Evolutionary conservation across 2,888 invertebrate genomes (phyloP), one percentile per base, ranked within the genome.

Genomic region (Noctua comes): DNA sequence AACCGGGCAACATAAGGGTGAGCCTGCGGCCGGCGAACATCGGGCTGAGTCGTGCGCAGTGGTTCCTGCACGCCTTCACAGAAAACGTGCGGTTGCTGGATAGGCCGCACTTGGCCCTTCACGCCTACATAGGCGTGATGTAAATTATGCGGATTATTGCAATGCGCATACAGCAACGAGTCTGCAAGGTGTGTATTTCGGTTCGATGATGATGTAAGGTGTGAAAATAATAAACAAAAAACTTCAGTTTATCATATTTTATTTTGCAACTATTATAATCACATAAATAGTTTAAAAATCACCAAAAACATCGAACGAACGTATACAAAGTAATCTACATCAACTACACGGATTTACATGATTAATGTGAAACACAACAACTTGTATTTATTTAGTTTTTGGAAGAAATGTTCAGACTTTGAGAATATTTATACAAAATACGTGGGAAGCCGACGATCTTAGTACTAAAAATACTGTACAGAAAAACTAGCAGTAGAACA

Each of bases 261-360:
- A 86, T 86, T 88, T 85, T 84, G 78, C 84, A 88, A 79, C 86
- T 88, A 88, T 88, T 57, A 77, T 85, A 86, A 89, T 82, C 86
- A 89, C 88, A 88, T 86, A 85, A 86, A 87, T 88, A 89, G 86
- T 88, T 88, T 81, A 69, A 84, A 74, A 76, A 73, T 82, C 79
- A 78, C 88, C 72, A 84, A 90, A 82, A 89, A 88, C 86, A 88
- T 89, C 86, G 88, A 88, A 86, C 16, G 48, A 89, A 89, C 89
- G 66, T 77, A 85, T 84, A 84, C 68, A 88, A 88, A 84, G 80
- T 80, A 86, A 82, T 75, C 86, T 89, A 88, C 86, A 43, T 51
- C 54, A 76, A 71, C 75, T 77, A 89, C 85, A 85, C 68, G 11
- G 77, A 76, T 79, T 80, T 76, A 40, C 54, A 54, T 57, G 54